These are phyloP conservation scores for Synanthedon vespiformis DNA, from an alignment of 2,888 invertebrate genomes.

Conservation along the genomic window DNA sequence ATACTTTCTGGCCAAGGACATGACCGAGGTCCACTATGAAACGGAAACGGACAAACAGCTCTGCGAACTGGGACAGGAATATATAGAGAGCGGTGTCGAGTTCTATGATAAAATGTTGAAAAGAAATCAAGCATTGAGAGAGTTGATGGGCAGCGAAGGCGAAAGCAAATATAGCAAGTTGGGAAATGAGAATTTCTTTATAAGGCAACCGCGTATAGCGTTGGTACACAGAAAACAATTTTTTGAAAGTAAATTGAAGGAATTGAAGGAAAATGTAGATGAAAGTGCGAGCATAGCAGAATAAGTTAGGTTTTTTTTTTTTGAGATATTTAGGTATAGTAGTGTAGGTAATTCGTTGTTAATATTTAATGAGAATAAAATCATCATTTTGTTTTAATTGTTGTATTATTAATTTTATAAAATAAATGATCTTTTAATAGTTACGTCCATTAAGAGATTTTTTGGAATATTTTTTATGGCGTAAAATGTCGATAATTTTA, in stretches of 20 bases:
- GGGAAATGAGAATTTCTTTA: conserved; percentile 77
- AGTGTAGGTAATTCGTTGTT: too few species aligned
- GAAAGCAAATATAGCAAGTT: conserved; percentile 71
- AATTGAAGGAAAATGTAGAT: conserved; percentile 13
- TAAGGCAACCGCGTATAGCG: conserved; percentile 76
- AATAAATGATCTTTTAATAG: too few species aligned
- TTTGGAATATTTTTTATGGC: too few species aligned
- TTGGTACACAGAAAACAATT: conserved; percentile 74
- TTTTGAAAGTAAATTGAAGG: conserved; percentile 69
- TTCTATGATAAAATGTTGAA: conserved; percentile 80
- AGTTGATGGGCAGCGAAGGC: conserved; percentile 74
- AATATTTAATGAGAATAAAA: too few species aligned
- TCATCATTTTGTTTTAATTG: too few species aligned
- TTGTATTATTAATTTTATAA: too few species aligned
- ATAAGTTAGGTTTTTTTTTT: not conserved
- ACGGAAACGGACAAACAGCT: conserved; percentile 72
- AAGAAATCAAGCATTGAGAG: conserved; percentile 79
- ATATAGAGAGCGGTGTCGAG: conserved; percentile 78
- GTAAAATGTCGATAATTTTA: too few species aligned
- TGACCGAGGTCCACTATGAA: conserved; percentile 74
- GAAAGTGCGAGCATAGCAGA: not conserved
- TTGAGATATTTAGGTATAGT: not conserved
- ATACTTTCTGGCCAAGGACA: conserved; percentile 76
- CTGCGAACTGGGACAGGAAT: conserved; percentile 70
- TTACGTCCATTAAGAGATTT: too few species aligned